Conservation (phyloP, 2,113 vertebrate genomes). For the Cyprinus carpio region DNA sequence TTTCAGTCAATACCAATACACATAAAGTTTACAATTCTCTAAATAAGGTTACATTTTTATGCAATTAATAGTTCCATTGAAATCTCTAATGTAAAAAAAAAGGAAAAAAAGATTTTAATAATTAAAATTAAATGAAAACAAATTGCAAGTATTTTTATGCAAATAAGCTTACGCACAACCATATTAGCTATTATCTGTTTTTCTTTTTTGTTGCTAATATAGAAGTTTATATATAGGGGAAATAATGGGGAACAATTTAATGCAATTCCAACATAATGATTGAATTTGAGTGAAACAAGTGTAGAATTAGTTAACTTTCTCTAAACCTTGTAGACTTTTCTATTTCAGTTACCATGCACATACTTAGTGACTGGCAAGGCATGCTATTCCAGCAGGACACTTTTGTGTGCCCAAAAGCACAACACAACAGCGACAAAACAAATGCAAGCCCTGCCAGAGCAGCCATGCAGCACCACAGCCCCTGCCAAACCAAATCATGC, state of each 20-base stretch:
- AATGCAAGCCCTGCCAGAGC: neutral
- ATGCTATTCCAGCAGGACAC: conserved; percentile 1
- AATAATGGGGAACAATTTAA: neutral
- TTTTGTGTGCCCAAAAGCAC: neutral
- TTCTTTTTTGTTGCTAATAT: too few relatives aligned
- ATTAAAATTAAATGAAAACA: too few relatives aligned
- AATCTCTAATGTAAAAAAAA: too few relatives aligned
- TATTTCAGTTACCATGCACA: neutral
- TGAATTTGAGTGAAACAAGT: neutral
- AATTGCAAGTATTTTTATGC: too few relatives aligned
- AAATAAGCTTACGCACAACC: too few relatives aligned
- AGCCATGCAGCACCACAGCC: conserved; percentile 20
- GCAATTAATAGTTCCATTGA: neutral
- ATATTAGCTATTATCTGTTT: too few relatives aligned
- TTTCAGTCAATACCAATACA: neutral
- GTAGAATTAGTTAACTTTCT: neutral
- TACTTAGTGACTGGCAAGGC: neutral
- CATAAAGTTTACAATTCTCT: neutral
- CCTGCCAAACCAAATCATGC: conserved; percentile 33
- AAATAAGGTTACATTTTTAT: neutral
- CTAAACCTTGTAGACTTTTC: neutral
- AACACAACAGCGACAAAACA: neutral
- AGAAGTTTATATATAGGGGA: neutral
- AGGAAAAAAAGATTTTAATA: too few relatives aligned
- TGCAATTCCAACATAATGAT: neutral